These are phyloP conservation scores for Petrocephalus microphthalmus DNA, from an alignment of 2,113 vertebrate genomes.

Conservation along the genomic window DNA sequence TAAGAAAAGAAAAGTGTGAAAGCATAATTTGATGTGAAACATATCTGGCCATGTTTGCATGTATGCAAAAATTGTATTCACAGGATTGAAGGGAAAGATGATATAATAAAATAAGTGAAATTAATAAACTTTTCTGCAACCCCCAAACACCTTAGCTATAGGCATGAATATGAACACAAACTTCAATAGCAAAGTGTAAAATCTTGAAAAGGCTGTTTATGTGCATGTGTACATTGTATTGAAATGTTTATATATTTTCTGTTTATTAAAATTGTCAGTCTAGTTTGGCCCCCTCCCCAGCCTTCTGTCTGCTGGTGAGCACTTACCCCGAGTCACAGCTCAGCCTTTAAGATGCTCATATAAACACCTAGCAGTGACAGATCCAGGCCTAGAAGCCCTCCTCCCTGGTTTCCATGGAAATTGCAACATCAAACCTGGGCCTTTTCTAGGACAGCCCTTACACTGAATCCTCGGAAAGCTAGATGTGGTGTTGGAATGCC, in stretches of 20 bases:
- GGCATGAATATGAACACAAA: neutral
- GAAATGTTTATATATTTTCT: neutral
- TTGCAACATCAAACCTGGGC: neutral
- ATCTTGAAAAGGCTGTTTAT: neutral
- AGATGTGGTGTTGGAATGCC: neutral
- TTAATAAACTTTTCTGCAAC: neutral
- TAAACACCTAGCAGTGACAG: neutral
- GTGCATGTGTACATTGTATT: neutral
- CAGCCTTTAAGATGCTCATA: neutral
- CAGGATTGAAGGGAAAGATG: neutral
- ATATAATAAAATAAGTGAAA: neutral
- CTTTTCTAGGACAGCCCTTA: conserved; percentile 1
- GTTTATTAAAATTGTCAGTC: neutral
- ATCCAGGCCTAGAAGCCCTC: neutral
- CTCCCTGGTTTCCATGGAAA: neutral
- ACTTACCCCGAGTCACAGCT: neutral
- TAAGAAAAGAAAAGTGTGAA: neutral
- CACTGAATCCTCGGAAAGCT: neutral
- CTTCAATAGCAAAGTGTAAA: neutral
- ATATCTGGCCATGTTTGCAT: neutral
- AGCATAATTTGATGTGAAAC: neutral
- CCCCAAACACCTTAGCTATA: neutral
- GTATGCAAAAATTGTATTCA: neutral
- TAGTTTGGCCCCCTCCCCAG: neutral
- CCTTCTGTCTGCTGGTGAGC: neutral